Percentiles rank a stretch among this genome's conserved stretches.
phyloP scores from a whole-genome alignment of 2,113 vertebrate species.

The Neolamprologus fasciatus region DNA sequence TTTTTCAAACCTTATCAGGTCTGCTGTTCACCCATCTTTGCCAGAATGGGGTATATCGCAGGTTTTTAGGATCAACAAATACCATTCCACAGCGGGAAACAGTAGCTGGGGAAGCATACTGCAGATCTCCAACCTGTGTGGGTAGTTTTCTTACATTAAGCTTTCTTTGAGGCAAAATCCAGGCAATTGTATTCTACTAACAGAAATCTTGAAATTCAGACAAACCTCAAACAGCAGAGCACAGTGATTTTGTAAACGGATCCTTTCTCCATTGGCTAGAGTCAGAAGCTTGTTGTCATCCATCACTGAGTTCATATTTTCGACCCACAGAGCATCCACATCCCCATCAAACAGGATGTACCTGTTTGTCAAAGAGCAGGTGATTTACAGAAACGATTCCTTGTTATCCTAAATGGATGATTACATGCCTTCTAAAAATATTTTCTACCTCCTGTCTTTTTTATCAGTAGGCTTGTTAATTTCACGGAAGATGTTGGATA shows the following conservation, averaged over 20 bases:
- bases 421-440: background rate
- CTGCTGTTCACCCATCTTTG: slow-evolving; percentile 82
- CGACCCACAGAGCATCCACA: slow-evolving; percentile 95
- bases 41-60: slow-evolving; percentile 88
- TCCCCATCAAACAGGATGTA: slow-evolving; percentile 97
- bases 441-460: slow-evolving; percentile 81
- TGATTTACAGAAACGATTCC: background rate
- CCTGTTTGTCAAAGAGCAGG: slow-evolving; percentile 54
- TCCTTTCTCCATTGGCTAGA: slow-evolving; percentile 91
- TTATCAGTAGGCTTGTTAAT: slow-evolving; percentile 92
- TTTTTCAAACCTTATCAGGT: slow-evolving; percentile 66
- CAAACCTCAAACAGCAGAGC: slow-evolving; percentile 90
- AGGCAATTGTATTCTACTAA: background rate
- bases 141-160: background rate
- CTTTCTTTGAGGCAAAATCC: background rate
- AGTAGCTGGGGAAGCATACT: slow-evolving; percentile 93
- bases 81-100: slow-evolving; percentile 98
- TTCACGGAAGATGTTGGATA: slow-evolving; percentile 94
- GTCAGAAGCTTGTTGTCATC: slow-evolving; percentile 96
- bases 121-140: slow-evolving; percentile 88
- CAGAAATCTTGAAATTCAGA: background rate
- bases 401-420: background rate
- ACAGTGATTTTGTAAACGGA: slow-evolving; percentile 87
- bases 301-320: slow-evolving; percentile 99
- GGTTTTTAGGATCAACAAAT: slow-evolving; percentile 93